Percentiles rank a stretch among this genome's conserved stretches.
Evolutionary conservation across 2,888 invertebrate species (phyloP).

Genomic region (Apodemia duryi): DNA sequence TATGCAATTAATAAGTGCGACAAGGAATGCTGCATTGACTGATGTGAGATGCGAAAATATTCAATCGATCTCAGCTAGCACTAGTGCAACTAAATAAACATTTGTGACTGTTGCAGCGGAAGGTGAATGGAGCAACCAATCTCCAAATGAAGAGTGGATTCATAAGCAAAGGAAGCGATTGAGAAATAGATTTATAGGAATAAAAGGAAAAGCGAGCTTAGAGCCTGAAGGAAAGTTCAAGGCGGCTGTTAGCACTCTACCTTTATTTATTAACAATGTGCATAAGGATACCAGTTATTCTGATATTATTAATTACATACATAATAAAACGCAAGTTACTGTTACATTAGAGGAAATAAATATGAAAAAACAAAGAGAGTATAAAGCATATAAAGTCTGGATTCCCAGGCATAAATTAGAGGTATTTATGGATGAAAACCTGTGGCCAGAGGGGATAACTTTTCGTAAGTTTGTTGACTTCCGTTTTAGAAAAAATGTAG

Average conservation of each 20-base stretch:
- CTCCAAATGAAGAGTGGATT: background rate
- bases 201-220: background rate
- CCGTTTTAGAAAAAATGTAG: conserved; percentile 14
- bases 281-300: conserved; percentile 19
- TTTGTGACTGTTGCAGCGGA: background rate
- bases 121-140: background rate
- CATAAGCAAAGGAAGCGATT: background rate
- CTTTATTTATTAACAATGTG: conserved; percentile 14
- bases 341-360: conserved; percentile 24
- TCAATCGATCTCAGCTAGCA: background rate
- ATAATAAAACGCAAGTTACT: conserved; percentile 28
- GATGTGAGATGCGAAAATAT: background rate
- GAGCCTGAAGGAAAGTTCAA: background rate
- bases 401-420: conserved; percentile 3
- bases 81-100: background rate
- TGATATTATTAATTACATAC: conserved; percentile 8
- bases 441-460: conserved; percentile 21
- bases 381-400: conserved; percentile 19
- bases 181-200: background rate
- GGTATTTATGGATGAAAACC: conserved; percentile 16
- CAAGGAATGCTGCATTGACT: background rate
- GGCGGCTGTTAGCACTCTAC: background rate
- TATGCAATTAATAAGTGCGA: background rate
- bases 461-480: conserved; percentile 21
- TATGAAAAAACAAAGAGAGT: conserved; percentile 13